Base-by-base conservation (phyloP, 2,797 vertebrate genomes). In the Enteromius mattozi region DNA sequence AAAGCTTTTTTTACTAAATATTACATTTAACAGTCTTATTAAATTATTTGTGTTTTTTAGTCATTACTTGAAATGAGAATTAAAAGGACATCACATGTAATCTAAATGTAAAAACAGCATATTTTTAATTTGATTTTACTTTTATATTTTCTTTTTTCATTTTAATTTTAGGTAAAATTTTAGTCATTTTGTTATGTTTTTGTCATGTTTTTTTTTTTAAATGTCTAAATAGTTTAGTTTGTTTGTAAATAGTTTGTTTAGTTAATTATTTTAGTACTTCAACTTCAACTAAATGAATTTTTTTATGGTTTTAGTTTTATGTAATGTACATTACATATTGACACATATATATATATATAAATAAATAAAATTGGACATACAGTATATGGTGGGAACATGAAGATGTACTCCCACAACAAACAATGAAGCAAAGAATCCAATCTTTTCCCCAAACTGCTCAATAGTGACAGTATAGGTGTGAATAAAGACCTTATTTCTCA, bases 401-500 rank as follows among this genome's bases (percentile, higher is more conserved):
- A n/a, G 35, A 56, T 37, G 1, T 37, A 40, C n/a, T n/a, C 21
- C 12, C 19, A 63, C 27, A 74, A 24, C 40, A 24, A 74, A 49
- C 24, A 63, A 47, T 24, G 4, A 82, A n/a, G 5, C 24, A 30
- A 74, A 35, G 61, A 5, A 74, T 74, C 27, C 33, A 7, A 61
- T 63, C 27, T 49, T 61, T 45, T 47, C 27, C 54, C 54, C 56
- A 37, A 63, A 35, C 13, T n/a, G 37, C 24, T 63, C 24, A 4
- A 27, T 14, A 2, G 6, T 59, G 37, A 71, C 63, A 68, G 24
- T 69, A 10, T 68, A 1, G 42, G 27, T 51, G 40, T 70, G 49
- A 59, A 59, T 42, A n/a, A 65, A 82, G 27, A 27, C 72, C 42
- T 33, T 1, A 17, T 81, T 40, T 66, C 72, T 78, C 80, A 33